Conservation (phyloP, 1,140 invertebrate genomes). For the Megathymus violae region DNA sequence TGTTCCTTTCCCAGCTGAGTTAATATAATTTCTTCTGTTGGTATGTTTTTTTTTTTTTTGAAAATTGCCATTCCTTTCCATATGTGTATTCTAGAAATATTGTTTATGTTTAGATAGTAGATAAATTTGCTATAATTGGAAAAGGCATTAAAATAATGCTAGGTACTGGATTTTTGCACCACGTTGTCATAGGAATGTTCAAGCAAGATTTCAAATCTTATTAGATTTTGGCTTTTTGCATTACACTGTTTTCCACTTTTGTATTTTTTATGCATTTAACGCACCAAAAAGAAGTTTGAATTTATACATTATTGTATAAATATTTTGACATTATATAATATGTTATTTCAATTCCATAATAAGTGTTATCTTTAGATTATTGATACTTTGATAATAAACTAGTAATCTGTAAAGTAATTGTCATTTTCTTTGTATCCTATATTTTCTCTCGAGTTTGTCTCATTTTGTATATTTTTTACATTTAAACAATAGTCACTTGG, state of each 20-base stretch:
- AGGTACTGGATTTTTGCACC: background rate
- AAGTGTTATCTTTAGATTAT: slow-evolving; percentile 27
- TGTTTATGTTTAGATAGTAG: too few relatives aligned
- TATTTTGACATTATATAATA: slow-evolving; percentile 27
- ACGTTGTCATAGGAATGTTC: too few relatives aligned
- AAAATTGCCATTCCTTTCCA: background rate
- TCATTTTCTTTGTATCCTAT: slow-evolving; percentile 24
- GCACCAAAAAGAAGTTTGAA: slow-evolving; percentile 2
- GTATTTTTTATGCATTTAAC: slow-evolving; percentile 34
- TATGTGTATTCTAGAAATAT: too few relatives aligned
- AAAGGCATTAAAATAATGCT: too few relatives aligned
- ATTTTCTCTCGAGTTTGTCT: too few relatives aligned
- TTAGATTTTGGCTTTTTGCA: slow-evolving; percentile 1
- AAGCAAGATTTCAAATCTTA: background rate
- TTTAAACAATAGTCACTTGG: too few relatives aligned
- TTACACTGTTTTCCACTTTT: slow-evolving; percentile 26
- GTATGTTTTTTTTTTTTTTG: too few relatives aligned
- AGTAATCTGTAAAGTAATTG: slow-evolving; percentile 9
- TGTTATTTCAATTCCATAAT: slow-evolving; percentile 26
- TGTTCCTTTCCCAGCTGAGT: too few relatives aligned
- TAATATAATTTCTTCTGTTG: too few relatives aligned
- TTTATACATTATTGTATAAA: slow-evolving; percentile 38
- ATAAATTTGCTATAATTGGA: too few relatives aligned
- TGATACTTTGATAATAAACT: slow-evolving; percentile 29
- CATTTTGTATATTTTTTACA: too few relatives aligned